Percentiles rank a stretch among this genome's conserved stretches.
Evolutionary conservation across 2,888 invertebrate species (phyloP).

Genomic region (Cephus spinipes): DNA sequence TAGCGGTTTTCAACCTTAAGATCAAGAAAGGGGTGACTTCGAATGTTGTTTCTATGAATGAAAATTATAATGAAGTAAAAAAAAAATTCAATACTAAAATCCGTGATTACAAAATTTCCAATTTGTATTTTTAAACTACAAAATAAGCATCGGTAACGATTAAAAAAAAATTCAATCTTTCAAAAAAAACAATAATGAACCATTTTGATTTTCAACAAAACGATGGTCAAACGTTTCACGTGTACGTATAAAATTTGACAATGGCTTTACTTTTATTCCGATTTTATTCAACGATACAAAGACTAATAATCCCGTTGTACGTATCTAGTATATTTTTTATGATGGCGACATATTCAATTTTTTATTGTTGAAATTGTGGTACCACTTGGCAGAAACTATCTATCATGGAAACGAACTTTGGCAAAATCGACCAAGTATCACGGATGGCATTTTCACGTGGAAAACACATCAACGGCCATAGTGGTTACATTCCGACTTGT

Average conservation of each 20-base stretch:
- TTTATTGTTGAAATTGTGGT: neutral
- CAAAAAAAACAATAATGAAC: neutral
- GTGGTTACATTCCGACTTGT: slow-evolving; percentile 40
- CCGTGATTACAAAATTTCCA: neutral
- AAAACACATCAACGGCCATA: slow-evolving; percentile 38
- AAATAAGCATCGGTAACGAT: neutral
- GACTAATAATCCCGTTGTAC: neutral
- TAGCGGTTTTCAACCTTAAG: neutral
- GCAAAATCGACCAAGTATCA: neutral
- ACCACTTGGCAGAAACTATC: neutral
- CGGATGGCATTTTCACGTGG: neutral
- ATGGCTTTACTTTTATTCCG: neutral
- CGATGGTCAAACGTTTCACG: neutral
- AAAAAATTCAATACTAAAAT: neutral
- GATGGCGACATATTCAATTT: neutral
- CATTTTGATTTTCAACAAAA: neutral
- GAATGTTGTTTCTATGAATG: neutral
- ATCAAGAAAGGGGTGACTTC: neutral
- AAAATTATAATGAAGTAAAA: neutral
- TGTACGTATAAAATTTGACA: neutral
- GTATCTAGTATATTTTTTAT: neutral
- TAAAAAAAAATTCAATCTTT: neutral
- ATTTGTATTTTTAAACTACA: neutral
- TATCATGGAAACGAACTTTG: neutral
- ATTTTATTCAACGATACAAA: neutral